Evolutionary conservation across 2,113 vertebrate genomes (phyloP).

Genomic region (Mobula birostris): DNA sequence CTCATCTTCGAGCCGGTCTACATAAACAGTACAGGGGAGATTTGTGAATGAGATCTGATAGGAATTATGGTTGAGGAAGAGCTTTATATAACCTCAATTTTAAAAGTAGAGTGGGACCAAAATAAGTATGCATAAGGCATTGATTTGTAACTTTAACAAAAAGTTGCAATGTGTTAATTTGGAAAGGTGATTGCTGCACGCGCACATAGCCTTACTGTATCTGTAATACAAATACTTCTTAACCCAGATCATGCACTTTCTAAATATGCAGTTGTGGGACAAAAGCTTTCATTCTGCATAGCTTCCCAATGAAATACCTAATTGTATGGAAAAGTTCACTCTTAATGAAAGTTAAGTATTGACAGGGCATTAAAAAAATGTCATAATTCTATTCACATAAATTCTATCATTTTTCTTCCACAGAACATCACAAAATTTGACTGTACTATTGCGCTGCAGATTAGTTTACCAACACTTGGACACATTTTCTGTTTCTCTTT

Average conservation of each 20-base stretch:
- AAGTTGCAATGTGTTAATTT: not conserved
- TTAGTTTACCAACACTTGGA: not conserved
- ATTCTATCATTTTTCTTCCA: not conserved
- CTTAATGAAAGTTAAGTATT: not conserved
- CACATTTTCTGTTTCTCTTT: conserved; percentile 8
- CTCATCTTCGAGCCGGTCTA: too few relatives aligned
- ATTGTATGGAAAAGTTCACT: not conserved
- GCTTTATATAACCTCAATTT: too few relatives aligned
- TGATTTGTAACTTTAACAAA: not conserved
- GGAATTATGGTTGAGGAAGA: too few relatives aligned
- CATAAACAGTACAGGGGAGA: too few relatives aligned
- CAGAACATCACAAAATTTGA: not conserved
- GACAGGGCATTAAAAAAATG: not conserved
- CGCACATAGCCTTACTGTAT: not conserved
- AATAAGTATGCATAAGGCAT: not conserved
- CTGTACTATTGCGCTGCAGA: not conserved
- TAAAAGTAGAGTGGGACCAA: too few relatives aligned
- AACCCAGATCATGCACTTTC: not conserved
- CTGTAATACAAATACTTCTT: not conserved
- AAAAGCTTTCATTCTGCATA: not conserved
- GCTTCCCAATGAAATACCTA: not conserved
- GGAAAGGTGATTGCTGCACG: not conserved
- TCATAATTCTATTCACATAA: not conserved
- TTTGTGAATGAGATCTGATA: too few relatives aligned
- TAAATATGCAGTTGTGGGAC: not conserved